phyloP scores from a whole-genome alignment of 2,113 vertebrate genomes.

The Chloropsis hardwickii region DNA sequence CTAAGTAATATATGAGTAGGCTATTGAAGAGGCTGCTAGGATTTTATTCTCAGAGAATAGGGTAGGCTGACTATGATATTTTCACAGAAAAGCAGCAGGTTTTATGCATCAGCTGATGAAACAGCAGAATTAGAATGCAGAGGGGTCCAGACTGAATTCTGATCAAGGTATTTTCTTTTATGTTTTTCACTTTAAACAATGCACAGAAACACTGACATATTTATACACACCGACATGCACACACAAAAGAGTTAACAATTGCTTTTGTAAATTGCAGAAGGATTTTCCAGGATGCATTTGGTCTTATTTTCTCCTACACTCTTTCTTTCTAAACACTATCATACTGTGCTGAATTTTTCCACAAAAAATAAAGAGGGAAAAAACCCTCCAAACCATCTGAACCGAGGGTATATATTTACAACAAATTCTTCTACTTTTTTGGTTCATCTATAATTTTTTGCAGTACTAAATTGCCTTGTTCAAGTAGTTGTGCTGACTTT shows the following conservation, averaged over 20 bases:
- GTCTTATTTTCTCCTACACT: not conserved
- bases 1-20: not conserved
- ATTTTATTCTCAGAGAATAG: not conserved
- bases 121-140: not conserved
- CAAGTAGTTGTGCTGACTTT: conserved; percentile 5
- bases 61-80: not conserved
- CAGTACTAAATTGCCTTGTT: conserved; percentile 1
- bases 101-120: not conserved
- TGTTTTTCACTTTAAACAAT: not conserved
- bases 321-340: not conserved
- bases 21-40: not conserved
- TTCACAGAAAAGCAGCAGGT: not conserved
- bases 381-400: not conserved
- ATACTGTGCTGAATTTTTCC: not conserved
- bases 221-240: not conserved
- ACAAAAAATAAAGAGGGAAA: not conserved
- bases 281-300: not conserved
- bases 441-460: conserved; percentile 19
- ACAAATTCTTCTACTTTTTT: not conserved
- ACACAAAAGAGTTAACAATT: not conserved
- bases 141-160: not conserved
- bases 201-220: not conserved
- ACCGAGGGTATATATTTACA: not conserved
- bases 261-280: not conserved
- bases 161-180: not conserved